A percentile compares a stretch with the other conserved stretches of the same genome.
Evolutionary conservation across 2,888 invertebrate species (phyloP).

Genomic region (Tinea trinotella): DNA sequence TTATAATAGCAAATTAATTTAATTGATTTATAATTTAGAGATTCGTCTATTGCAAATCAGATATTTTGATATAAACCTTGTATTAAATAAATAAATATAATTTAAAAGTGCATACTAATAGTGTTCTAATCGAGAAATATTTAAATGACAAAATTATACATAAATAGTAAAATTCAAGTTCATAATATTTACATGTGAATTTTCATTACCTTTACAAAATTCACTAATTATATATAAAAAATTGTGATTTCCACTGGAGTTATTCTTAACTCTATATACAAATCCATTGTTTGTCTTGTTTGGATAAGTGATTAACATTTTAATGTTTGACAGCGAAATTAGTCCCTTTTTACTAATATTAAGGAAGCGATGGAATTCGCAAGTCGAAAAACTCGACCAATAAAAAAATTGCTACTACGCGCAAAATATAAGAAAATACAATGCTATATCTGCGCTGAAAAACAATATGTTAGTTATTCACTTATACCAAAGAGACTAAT

Average conservation of each 20-base stretch:
- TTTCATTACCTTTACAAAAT: neutral
- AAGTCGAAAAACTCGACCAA: too few species aligned
- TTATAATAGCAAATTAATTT: neutral
- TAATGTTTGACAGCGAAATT: too few species aligned
- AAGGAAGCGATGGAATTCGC: too few species aligned
- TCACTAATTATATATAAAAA: neutral
- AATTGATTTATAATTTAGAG: neutral
- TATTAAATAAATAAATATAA: neutral
- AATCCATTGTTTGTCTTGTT: too few species aligned
- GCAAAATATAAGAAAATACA: too few species aligned
- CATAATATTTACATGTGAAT: neutral
- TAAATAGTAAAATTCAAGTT: too few species aligned
- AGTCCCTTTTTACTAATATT: too few species aligned
- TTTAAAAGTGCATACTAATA: neutral
- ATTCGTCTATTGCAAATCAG: neutral
- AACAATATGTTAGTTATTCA: too few species aligned
- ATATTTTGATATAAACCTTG: neutral
- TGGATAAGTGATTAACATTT: too few species aligned
- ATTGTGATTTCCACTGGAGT: neutral
- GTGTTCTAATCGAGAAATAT: neutral
- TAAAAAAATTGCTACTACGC: too few species aligned
- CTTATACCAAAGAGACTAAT: too few species aligned
- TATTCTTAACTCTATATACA: constrained; percentile 8
- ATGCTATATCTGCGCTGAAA: too few species aligned
- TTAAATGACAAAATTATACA: neutral